Percentiles rank a stretch among this genome's conserved stretches.
Evolutionary conservation across 2,113 vertebrate species (phyloP).

Genomic region (Alligator mississippiensis): DNA sequence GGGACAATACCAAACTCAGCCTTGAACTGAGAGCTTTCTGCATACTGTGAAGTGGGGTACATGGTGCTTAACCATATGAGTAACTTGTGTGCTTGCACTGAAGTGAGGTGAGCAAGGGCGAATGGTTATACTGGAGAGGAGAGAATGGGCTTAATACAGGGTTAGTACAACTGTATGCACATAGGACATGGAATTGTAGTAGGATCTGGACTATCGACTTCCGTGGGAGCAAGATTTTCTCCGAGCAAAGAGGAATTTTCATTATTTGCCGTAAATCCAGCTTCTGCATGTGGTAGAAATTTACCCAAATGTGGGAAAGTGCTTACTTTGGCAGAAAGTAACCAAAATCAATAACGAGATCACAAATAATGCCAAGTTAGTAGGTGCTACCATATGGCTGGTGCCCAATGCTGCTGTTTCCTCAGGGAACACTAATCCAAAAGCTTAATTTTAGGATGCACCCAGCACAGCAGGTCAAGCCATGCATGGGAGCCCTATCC

Average conservation of each 20-base stretch:
- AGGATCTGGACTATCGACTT: not conserved
- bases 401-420: too few relatives aligned
- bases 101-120: not conserved
- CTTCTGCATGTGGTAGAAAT: not conserved
- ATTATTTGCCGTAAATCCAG: not conserved
- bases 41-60: not conserved
- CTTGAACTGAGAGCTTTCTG: not conserved
- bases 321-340: not conserved
- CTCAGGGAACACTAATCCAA: too few relatives aligned
- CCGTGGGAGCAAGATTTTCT: not conserved
- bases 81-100: not conserved
- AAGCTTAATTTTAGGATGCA: too few relatives aligned
- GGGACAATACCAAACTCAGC: not conserved
- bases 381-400: not conserved
- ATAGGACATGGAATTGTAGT: not conserved
- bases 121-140: not conserved
- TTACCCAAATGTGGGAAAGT: not conserved
- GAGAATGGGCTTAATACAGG: not conserved
- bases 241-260: not conserved
- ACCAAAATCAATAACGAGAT: not conserved
- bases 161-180: not conserved
- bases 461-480: too few relatives aligned
- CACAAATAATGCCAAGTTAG: not conserved
- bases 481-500: too few relatives aligned
- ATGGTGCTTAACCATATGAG: accelerated